Base-by-base conservation (phyloP, 2,888 invertebrate genomes). In the Sympetrum striolatum region DNA sequence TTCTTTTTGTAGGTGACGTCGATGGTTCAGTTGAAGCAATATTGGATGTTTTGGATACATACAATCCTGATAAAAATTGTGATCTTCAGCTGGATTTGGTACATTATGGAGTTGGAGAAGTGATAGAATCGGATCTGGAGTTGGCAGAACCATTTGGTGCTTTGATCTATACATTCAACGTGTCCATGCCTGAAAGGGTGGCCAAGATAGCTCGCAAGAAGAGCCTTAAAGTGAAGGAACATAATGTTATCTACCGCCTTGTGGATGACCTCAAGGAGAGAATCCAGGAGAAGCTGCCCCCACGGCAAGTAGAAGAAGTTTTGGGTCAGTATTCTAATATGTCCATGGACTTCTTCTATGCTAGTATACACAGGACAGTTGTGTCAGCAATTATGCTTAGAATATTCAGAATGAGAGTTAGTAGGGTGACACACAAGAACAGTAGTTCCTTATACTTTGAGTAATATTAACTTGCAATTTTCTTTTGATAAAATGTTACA, bases 11-110 rank as follows among this genome's bases (percentile, higher is more conserved):
- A 96, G 97, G 97, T 37, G 99, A 99, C 94, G 99, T 99, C 2
- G 97, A 98, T 93, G 99, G 99, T 0, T 98, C 98, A 0, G 96
- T 99, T 80, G 99, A 99, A 94, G 99, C 99, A 0, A 97, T 99
- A 91, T 94, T 99, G 91, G 98, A 99, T 93, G 97, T 98, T 15
- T 93, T 99, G 90, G 97, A 97, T 92, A 97, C 98, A 0, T 99
- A 99, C 93, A 95, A 97, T 92, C 95, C 95, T n/a, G 95, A 96
- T 90, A 93, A 94, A 2, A 95, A 96, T 3, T 92, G 92, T 81
- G 94, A 94, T 10, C 99, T 98, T 92, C 95, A 96, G 81, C 94
- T 99, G 22, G 97, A 98, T 92, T 94, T 99, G 4, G 96, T 99
- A 60, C 97, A 98, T 93, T 98, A 97, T 93, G 99, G 97, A 0